Conservation (phyloP, 2,888 invertebrate species). For the Smittia aterrima region DNA sequence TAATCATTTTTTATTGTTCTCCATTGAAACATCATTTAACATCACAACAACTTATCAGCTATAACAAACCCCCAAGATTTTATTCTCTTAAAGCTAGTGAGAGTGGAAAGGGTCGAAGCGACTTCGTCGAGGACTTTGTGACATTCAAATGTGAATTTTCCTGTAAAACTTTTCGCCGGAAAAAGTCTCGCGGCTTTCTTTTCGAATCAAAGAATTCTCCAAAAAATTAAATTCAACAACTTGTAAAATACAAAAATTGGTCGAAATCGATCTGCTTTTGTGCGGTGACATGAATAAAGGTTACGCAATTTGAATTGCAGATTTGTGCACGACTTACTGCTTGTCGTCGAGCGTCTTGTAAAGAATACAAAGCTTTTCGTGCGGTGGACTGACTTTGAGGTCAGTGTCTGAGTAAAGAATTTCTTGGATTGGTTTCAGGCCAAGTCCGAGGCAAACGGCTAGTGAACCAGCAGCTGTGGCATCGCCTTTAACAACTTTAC, state of each 20-base stretch:
- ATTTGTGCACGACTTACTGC: slow-evolving; percentile 27
- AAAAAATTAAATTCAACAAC: background rate
- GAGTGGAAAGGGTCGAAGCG: background rate
- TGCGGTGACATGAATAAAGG: slow-evolving; percentile 3
- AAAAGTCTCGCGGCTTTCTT: background rate
- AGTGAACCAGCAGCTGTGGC: slow-evolving; percentile 58
- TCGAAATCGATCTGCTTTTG: background rate
- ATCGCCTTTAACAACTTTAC: slow-evolving; percentile 78
- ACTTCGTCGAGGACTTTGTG: background rate
- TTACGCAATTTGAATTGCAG: background rate
- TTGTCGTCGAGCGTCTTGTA: slow-evolving; percentile 45
- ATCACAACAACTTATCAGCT: slow-evolving; percentile 22
- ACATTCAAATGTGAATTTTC: background rate
- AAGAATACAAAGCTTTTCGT: slow-evolving; percentile 71
- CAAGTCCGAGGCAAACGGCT: slow-evolving; percentile 55
- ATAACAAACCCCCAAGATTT: slow-evolving; percentile 38
- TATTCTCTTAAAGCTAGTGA: background rate
- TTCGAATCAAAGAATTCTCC: background rate
- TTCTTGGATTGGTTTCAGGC: slow-evolving; percentile 63
- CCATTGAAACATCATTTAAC: slow-evolving; percentile 24
- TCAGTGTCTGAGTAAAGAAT: slow-evolving; percentile 65
- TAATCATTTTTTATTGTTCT: background rate
- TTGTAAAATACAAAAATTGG: background rate
- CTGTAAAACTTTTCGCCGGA: background rate
- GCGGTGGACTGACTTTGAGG: slow-evolving; percentile 61